Evolutionary conservation across 2,888 invertebrate species (phyloP).

Genomic region (Atethmia centrago): DNA sequence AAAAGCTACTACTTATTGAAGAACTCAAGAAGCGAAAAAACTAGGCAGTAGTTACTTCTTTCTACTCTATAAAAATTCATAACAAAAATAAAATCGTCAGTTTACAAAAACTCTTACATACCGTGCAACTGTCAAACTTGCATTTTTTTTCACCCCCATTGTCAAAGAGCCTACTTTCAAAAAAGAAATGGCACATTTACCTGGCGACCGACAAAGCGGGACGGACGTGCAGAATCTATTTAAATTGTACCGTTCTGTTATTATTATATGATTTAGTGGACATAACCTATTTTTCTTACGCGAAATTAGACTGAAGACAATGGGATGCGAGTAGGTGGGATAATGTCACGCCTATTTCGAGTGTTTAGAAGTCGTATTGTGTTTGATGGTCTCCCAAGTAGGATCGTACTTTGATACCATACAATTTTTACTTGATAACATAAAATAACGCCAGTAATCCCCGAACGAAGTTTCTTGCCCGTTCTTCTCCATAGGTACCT

Average conservation of each 20-base stretch:
- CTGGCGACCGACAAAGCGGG: slow-evolving; percentile 71
- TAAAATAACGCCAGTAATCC: no score
- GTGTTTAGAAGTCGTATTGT: background rate
- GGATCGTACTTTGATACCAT: background rate
- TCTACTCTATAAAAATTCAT: background rate
- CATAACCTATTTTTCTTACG: slow-evolving; percentile 37
- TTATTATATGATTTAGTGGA: slow-evolving; percentile 67
- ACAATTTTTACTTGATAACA: no score
- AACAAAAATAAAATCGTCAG: slow-evolving; percentile 23
- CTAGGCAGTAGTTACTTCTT: no score
- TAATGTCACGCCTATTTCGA: slow-evolving; percentile 30
- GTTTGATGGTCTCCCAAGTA: slow-evolving; percentile 3
- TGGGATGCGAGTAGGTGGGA: background rate
- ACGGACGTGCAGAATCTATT: slow-evolving; percentile 69
- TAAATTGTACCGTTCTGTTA: slow-evolving; percentile 59
- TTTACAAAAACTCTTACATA: slow-evolving; percentile 51
- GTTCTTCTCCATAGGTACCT: no score
- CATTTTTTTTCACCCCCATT: slow-evolving; percentile 56
- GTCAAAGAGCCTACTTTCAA: slow-evolving; percentile 60
- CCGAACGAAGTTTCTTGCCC: no score
- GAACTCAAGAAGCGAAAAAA: no score
- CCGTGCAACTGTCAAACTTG: slow-evolving; percentile 61
- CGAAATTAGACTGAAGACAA: slow-evolving; percentile 41
- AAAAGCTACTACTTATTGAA: no score
- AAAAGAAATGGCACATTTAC: slow-evolving; percentile 64